Conservation (phyloP, 2,797 vertebrate species). For the Bradypodion ventrale region DNA sequence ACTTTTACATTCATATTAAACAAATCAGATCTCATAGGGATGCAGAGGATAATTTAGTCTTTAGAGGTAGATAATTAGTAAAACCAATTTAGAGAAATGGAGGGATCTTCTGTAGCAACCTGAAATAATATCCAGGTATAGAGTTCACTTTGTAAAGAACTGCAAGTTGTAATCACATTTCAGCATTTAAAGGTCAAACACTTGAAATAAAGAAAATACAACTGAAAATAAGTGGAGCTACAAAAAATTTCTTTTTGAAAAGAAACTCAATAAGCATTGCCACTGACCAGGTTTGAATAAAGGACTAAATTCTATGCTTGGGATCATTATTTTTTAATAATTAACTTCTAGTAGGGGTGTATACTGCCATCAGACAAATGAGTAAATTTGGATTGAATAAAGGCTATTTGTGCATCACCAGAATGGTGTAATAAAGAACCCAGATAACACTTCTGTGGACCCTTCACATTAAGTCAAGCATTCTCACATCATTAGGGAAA, state of each 20-base stretch:
- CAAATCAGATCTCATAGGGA: not conserved
- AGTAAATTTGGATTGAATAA: too few species aligned
- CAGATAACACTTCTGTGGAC: too few species aligned
- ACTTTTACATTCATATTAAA: not conserved
- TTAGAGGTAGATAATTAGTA: not conserved
- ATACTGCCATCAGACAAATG: too few species aligned
- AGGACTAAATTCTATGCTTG: not conserved
- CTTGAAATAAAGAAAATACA: not conserved
- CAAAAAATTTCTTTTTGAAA: not conserved
- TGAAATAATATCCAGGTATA: not conserved
- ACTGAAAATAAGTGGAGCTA: not conserved
- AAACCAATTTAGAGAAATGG: not conserved
- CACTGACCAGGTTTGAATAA: not conserved
- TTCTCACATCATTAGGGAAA: too few species aligned
- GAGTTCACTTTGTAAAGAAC: conserved; percentile 3
- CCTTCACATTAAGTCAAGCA: too few species aligned
- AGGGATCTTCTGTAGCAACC: not conserved
- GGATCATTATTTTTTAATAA: not conserved
- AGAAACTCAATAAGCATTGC: too few species aligned
- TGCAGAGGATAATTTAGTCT: not conserved
- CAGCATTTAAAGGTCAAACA: not conserved
- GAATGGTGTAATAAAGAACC: too few species aligned
- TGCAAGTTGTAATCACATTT: not conserved
- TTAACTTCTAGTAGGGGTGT: not conserved
- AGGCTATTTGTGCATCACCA: too few species aligned